Evolutionary conservation across 2,113 vertebrate genomes (phyloP), one percentile per base, ranked within the genome.

Genomic region (Condylura cristata): DNA sequence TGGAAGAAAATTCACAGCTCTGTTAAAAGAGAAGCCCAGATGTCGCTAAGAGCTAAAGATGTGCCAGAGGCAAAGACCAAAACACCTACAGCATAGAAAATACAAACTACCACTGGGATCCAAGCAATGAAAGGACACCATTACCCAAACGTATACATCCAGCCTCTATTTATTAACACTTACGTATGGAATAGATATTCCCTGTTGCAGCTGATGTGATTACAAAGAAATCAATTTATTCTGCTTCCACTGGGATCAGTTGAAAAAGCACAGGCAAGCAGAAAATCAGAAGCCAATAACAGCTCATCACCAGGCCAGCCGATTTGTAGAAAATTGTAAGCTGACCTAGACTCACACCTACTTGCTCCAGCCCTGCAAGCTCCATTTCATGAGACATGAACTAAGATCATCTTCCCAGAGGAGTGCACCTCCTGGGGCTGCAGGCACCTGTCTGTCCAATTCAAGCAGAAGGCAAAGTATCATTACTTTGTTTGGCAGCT

Each of bases 141-240:
- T 30, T 82, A 94, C 65, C 56, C 75, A 93, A 82, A 92, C 5
- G 0, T 28, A 70, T 58, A 96, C n/a, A 95, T 17, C 0, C 70
- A 96, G 83, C 82, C 82, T 95, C 95, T 97, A 70, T 81, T 96
- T 90, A 90, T 96, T 41, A 94, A 95, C 56, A 61, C 1, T 2
- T 90, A 71, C 58, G 91, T 88, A 96, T 91, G 91, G 93, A 97
- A 96, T 89, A 85, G 61, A 87, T 91, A 95, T 95, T 87, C 90
- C 95, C 87, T 93, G 86, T 95, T 86, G 84, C 63, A 96, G 86
- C 86, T 85, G 95, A 97, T 95, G 89, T 96, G 97, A 98, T 81
- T 44, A 78, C 63, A 87, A 46, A 97, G 93, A 98, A 98, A 98
- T 78, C 71, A 93, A 93, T 83, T 97, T 82, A 89, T 85, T 22